Evolutionary conservation across 2,113 vertebrate genomes (phyloP), one percentile per base, ranked within the genome.

Genomic region (Chiloscyllium plagiosum): DNA sequence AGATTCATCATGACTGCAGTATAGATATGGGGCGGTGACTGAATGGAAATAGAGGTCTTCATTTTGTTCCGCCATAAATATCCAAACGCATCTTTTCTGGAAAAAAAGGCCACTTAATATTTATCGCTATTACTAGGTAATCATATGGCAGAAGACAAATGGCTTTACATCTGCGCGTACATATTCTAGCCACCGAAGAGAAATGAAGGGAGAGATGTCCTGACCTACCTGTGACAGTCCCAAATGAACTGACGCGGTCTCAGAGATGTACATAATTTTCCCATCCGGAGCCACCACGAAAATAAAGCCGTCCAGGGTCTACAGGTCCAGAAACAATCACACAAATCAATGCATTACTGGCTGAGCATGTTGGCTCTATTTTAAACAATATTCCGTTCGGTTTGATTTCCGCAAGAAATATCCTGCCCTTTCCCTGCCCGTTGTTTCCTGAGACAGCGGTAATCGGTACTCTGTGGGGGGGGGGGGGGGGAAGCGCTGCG

Each of bases 191-290:
- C 42, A 47, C 37, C n/a, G 37, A 26, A 72, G 37, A 22, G 42
- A 70, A 69, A 69, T 78, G 56, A 26, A 19, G 42, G 95, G 42
- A 47, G 33, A 96, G 24, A 90, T 33, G 13, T 13, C 4, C 17
- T 92, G 52, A 65, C 97, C 33, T 98, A 99, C 99, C 99, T 99
- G 99, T 72, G 99, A 99, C 97, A 99, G 97, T 96, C 99, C 99
- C 97, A 99, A 96, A 96, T 99, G 99, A 94, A 99, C 99, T 0
- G 99, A 99, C 1, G 99, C 99, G 0, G 99, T 99, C 97, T 99
- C 99, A 0, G 99, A 99, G 96, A 99, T 99, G 97, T 99, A 99
- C 99, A 99, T 99, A 96, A 99, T 99, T 97, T 99, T 99, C 61
- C 99, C 99, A 95, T 99, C 99, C 0, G 99, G 99, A 96, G 99